Conservation (phyloP, 1,140 invertebrate genomes). For the Oreohelix idahoensis region DNA sequence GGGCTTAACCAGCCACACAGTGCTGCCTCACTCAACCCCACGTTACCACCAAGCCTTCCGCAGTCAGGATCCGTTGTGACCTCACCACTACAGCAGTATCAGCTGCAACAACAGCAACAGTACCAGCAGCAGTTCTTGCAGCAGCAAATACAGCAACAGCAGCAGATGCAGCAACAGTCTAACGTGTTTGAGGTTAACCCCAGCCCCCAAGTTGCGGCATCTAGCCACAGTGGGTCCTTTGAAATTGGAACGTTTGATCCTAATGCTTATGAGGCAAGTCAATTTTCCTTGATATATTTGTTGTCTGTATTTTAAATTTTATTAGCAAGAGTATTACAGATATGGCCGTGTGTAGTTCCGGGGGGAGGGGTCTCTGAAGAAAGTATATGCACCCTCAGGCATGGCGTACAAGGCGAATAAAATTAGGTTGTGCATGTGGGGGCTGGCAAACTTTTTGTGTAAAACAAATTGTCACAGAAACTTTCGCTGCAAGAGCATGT, state of each 20-base stretch:
- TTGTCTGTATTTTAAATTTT: too few relatives aligned
- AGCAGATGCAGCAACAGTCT: slow-evolving; percentile 4
- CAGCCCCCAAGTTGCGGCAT: not conserved
- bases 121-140: not conserved
- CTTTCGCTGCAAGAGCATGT: too few relatives aligned
- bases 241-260: slow-evolving; percentile 38
- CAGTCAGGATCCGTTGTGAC: not conserved
- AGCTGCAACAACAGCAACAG: slow-evolving; percentile 12
- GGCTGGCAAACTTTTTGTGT: too few relatives aligned
- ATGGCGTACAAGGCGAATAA: too few relatives aligned
- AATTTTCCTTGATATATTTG: too few relatives aligned
- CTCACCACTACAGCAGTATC: too few relatives aligned
- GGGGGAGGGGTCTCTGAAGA: too few relatives aligned
- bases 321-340: too few relatives aligned
- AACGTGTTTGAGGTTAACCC: not conserved
- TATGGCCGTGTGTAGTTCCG: too few relatives aligned
- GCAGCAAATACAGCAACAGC: not conserved
- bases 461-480: too few relatives aligned
- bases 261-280: slow-evolving; percentile 28
- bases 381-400: too few relatives aligned
- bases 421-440: too few relatives aligned
- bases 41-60: not conserved
- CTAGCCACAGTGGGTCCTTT: slow-evolving; percentile 1
- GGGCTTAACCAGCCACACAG: not conserved
- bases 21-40: not conserved